Evolutionary conservation across 2,113 vertebrate genomes (phyloP).

Genomic region (Cranoglanis bouderius): DNA sequence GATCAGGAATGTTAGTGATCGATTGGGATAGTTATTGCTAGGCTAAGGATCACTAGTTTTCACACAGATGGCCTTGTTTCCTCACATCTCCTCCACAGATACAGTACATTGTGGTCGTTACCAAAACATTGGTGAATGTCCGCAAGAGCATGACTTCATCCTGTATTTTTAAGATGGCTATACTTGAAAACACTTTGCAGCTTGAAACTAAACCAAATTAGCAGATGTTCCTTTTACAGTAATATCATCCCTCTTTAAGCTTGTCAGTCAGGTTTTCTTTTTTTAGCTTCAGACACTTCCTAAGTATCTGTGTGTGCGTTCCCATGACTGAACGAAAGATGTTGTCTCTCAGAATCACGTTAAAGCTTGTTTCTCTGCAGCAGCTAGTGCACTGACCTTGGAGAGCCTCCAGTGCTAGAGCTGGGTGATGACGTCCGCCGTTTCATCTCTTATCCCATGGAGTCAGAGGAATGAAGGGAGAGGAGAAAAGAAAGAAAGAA

Average conservation of each 20-base stretch:
- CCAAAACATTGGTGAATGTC: constrained; percentile 26
- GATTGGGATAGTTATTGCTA: neutral
- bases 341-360: constrained; percentile 5
- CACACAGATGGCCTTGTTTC: constrained; percentile 38
- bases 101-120: constrained; percentile 30
- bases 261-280: neutral
- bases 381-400: constrained; percentile 67
- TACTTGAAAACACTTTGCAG: neutral
- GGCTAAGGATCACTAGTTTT: neutral
- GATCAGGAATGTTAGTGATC: neutral
- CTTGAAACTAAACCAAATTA: neutral
- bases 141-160: neutral
- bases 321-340: constrained; percentile 9
- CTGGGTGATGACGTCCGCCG: constrained; percentile 62
- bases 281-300: neutral
- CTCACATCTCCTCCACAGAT: constrained; percentile 2
- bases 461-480: neutral
- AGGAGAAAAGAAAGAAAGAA: neutral
- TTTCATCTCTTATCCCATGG: constrained; percentile 64
- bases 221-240: neutral
- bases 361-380: constrained; percentile 20
- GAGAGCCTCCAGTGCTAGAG: constrained; percentile 58
- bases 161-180: neutral
- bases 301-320: constrained; percentile 4
- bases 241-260: neutral